Evolutionary conservation across 2,888 invertebrate species (phyloP).

Genomic region (Parthenolecanium corni): DNA sequence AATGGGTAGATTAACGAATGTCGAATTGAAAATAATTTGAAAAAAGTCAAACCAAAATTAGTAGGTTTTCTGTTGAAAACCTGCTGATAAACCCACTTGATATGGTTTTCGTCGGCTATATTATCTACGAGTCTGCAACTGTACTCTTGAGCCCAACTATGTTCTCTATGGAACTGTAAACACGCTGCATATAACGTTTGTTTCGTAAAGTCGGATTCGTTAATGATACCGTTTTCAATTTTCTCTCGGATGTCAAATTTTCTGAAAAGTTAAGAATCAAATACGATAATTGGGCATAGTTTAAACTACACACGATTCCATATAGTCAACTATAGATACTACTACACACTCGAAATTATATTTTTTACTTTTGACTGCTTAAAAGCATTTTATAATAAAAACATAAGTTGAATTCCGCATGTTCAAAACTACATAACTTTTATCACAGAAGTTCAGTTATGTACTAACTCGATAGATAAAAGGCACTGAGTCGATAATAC

Average conservation of each 20-base stretch:
- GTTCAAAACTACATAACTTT: neutral
- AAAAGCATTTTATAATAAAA: no score
- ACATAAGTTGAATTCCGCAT: no score
- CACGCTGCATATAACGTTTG: slow-evolving; percentile 20
- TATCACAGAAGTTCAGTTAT: neutral
- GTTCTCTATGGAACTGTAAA: slow-evolving; percentile 19
- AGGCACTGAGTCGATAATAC: no score
- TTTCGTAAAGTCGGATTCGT: slow-evolving; percentile 14
- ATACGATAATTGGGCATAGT: no score
- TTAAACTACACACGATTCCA: no score
- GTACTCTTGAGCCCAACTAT: slow-evolving; percentile 15
- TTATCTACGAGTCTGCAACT: neutral
- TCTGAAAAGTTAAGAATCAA: neutral
- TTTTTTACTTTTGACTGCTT: no score
- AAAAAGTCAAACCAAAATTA: no score
- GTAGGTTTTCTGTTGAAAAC: no score
- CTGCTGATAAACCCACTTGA: neutral
- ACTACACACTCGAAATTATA: no score
- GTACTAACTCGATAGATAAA: neutral
- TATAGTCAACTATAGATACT: no score
- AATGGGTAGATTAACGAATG: no score
- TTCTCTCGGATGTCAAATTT: slow-evolving; percentile 14
- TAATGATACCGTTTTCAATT: neutral
- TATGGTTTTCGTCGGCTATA: neutral
- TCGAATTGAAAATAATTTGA: no score